These are phyloP conservation scores for Danaus melanippus DNA, from an alignment of 1,140 invertebrate species.

Conservation along the genomic window DNA sequence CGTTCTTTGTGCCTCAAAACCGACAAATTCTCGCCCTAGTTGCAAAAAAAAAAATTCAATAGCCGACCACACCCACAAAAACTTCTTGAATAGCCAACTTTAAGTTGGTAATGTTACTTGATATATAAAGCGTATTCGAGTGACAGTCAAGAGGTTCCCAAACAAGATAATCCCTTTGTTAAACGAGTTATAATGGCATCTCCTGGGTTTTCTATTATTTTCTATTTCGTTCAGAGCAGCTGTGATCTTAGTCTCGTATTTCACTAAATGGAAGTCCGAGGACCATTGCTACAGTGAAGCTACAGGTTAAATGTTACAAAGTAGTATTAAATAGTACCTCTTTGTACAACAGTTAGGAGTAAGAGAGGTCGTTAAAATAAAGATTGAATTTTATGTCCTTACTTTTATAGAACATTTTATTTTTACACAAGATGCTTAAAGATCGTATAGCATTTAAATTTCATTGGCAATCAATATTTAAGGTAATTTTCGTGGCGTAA, in stretches of 20 bases:
- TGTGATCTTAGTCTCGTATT: conserved; percentile 60
- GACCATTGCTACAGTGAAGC: no score
- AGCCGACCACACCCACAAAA: conserved; percentile 62
- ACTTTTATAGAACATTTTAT: no score
- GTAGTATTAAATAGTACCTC: no score
- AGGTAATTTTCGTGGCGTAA: no score
- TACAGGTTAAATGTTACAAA: no score
- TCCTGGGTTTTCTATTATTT: conserved; percentile 60
- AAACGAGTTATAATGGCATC: conserved; percentile 65
- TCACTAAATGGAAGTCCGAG: conserved; percentile 49
- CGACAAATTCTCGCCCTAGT: conserved; percentile 46
- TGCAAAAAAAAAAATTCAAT: conserved; percentile 42
- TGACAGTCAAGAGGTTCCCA: conserved; percentile 41
- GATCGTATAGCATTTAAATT: no score
- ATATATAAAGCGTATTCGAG: conserved; percentile 58
- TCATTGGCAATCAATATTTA: no score
- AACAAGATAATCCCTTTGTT: conserved; percentile 72
- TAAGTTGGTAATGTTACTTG: conserved; percentile 56
- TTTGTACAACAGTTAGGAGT: no score
- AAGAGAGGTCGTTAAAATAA: not conserved
- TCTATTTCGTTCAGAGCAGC: conserved; percentile 61
- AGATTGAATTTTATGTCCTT: no score
- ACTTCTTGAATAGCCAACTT: conserved; percentile 63
- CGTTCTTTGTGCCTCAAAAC: conserved; percentile 28
- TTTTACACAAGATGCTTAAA: no score